Evolutionary conservation across 2,113 vertebrate species (phyloP).

Genomic region (cat (Felis catus)): DNA sequence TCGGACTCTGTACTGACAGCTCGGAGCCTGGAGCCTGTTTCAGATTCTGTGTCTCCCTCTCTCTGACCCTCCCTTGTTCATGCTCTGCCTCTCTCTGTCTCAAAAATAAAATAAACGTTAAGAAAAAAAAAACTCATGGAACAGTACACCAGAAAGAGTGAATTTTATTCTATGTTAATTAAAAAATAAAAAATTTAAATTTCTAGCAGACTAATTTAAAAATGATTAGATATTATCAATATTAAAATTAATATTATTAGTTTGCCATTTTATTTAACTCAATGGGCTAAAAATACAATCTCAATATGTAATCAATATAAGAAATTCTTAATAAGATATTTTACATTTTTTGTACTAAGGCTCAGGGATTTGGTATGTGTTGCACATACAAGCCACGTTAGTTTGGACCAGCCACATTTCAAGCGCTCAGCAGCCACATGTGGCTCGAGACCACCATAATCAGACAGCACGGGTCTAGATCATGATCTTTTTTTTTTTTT

Average conservation of each 20-base stretch:
- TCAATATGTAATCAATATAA: neutral
- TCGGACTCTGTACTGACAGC: too few species aligned
- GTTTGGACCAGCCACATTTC: neutral
- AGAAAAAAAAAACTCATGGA: neutral
- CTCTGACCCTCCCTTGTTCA: too few species aligned
- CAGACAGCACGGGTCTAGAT: neutral
- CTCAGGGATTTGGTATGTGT: neutral
- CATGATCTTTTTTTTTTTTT: neutral
- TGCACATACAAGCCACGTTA: neutral
- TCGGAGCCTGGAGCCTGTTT: too few species aligned
- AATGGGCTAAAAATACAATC: neutral
- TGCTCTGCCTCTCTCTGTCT: too few species aligned
- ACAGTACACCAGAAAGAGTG: neutral
- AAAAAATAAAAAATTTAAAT: neutral
- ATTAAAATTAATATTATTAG: neutral
- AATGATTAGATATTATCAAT: neutral
- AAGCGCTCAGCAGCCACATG: neutral
- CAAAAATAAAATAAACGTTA: too few species aligned
- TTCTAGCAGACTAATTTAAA: neutral
- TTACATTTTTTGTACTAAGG: neutral
- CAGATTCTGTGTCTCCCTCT: too few species aligned
- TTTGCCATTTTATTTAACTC: neutral
- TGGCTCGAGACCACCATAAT: neutral
- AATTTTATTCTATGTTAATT: neutral
- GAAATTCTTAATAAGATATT: neutral